phyloP scores from a whole-genome alignment of 2,797 vertebrate species.

The Acrossocheilus fasciatus region DNA sequence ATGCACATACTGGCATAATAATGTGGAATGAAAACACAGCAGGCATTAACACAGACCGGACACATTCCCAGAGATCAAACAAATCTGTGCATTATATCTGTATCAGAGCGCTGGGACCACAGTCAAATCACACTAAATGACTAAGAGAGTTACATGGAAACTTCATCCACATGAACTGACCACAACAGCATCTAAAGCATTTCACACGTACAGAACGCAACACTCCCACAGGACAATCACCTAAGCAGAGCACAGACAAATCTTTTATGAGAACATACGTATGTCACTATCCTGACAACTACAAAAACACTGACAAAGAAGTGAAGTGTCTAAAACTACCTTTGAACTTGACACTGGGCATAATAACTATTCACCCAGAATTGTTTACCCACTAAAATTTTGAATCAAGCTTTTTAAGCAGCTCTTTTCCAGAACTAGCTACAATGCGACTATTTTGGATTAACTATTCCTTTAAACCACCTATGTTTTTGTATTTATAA shows the following conservation, averaged over 20 bases:
- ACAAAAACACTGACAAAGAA: background rate
- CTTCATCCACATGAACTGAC: constrained; percentile 40
- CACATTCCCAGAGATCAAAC: constrained; percentile 28
- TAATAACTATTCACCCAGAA: background rate
- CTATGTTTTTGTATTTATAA: background rate
- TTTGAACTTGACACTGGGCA: background rate
- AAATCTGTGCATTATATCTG: background rate
- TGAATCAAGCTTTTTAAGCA: background rate
- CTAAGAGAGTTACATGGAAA: background rate
- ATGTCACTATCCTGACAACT: background rate
- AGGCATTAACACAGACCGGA: background rate
- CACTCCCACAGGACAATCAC: constrained; percentile 10
- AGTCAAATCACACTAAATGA: background rate
- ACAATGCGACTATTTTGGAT: background rate
- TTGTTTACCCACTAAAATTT: background rate
- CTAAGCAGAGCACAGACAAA: background rate
- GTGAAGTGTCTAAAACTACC: background rate
- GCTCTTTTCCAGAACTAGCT: background rate
- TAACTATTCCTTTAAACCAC: background rate
- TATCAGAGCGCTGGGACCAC: background rate
- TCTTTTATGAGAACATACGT: background rate
- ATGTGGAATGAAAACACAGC: constrained; percentile 10
- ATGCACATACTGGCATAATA: background rate
- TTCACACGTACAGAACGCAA: constrained; percentile 40
- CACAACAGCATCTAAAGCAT: constrained; percentile 54